Conservation (phyloP, 1,140 invertebrate species). For the Drosophila virilis region DNA sequence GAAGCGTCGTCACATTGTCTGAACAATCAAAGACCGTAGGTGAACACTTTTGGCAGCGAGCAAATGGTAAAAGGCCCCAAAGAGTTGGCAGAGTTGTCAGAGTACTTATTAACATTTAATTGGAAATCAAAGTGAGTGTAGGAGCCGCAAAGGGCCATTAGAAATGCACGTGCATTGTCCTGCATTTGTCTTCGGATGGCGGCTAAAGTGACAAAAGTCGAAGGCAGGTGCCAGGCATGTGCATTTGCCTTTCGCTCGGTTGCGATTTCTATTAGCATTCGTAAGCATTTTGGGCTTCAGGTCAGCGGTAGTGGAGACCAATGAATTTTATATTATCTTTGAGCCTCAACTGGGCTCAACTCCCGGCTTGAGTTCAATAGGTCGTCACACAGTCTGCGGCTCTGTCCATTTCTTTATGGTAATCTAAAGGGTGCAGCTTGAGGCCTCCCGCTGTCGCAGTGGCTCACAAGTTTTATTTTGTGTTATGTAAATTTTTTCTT, state of each 20-base stretch:
- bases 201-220: constrained; percentile 38
- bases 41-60: constrained; percentile 19
- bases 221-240: constrained; percentile 54
- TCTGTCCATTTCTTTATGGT: constrained; percentile 36
- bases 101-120: constrained; percentile 74
- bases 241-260: background rate
- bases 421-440: constrained; percentile 36
- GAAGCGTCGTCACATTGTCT: constrained; percentile 39
- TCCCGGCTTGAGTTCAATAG: constrained; percentile 56
- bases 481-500: constrained; percentile 65
- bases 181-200: constrained; percentile 21
- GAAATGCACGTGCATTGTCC: constrained; percentile 50
- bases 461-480: constrained; percentile 49
- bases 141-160: constrained; percentile 42
- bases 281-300: background rate
- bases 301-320: constrained; percentile 32
- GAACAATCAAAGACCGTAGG: constrained; percentile 6
- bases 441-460: constrained; percentile 51
- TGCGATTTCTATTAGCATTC: constrained; percentile 54
- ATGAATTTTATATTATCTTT: constrained; percentile 65
- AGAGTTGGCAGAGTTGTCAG: constrained; percentile 50
- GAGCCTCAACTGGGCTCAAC: constrained; percentile 19
- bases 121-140: constrained; percentile 66
- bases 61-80: constrained; percentile 32
- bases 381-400: constrained; percentile 57